Conservation (phyloP, 2,113 vertebrate species). For the Dicentrarchus labrax region DNA sequence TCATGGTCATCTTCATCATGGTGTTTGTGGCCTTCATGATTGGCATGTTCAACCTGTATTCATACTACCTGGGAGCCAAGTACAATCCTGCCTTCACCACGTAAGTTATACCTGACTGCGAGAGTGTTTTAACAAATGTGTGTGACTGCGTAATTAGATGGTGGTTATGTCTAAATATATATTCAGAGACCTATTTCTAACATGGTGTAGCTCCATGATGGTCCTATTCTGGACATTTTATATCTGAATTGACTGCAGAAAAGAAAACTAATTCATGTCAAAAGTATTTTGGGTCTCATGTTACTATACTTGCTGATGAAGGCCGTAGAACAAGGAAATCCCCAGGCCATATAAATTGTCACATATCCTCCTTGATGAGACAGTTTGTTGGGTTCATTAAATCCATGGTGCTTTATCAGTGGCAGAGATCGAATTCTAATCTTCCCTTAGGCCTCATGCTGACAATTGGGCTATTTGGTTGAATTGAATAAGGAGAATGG, state of each 20-base stretch:
- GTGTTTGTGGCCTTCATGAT: constrained; percentile 99
- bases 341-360: constrained; percentile 5
- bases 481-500: constrained; percentile 32
- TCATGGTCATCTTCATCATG: constrained; percentile 99
- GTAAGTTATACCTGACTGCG: constrained; percentile 85
- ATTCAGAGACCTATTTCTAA: background rate
- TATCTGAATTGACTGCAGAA: background rate
- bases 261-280: background rate
- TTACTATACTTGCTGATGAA: constrained; percentile 5
- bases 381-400: constrained; percentile 56
- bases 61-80: constrained; percentile 98
- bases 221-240: background rate
- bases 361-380: constrained; percentile 14
- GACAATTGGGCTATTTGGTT: constrained; percentile 17
- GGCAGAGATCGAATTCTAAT: constrained; percentile 51
- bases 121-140: background rate
- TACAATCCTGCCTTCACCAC: constrained; percentile 98
- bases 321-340: background rate
- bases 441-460: constrained; percentile 9
- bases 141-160: background rate
- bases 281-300: background rate
- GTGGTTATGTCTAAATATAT: background rate
- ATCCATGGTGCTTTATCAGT: constrained; percentile 43
- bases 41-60: constrained; percentile 99
- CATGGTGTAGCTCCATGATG: background rate